phyloP scores from a whole-genome alignment of 1,140 invertebrate genomes.

The Ruditapes philippinarum region DNA sequence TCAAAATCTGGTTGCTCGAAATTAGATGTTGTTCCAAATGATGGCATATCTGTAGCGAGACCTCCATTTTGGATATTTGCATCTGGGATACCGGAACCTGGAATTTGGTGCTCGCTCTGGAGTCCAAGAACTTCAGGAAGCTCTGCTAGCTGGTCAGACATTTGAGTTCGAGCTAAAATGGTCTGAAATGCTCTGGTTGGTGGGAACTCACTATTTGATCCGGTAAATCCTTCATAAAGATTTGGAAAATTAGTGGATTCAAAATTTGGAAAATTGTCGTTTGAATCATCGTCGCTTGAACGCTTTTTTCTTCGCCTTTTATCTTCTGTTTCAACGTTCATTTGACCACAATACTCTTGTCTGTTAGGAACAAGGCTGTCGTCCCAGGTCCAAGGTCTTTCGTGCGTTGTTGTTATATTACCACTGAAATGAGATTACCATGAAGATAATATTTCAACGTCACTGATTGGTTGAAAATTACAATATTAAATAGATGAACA shows the following conservation, averaged over 20 bases:
- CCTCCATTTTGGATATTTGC: constrained; percentile 39
- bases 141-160: constrained; percentile 37
- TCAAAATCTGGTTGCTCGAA: constrained; percentile 7
- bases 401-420: background rate
- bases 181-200: constrained; percentile 45
- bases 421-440: background rate
- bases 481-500: no score
- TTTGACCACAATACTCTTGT: constrained; percentile 36
- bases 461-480: no score
- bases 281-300: constrained; percentile 18
- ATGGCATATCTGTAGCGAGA: background rate
- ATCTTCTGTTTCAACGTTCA: constrained; percentile 34
- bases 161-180: constrained; percentile 18
- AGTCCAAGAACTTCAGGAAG: constrained; percentile 18
- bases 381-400: constrained; percentile 48
- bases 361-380: background rate
- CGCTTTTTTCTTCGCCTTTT: constrained; percentile 27
- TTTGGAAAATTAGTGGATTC: background rate
- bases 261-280: constrained; percentile 2
- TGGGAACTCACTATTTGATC: background rate
- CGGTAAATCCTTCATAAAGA: background rate
- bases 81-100: constrained; percentile 18
- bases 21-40: background rate
- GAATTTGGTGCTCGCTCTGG: constrained; percentile 10
- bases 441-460: no score